phyloP scores from a whole-genome alignment of 2,888 invertebrate genomes.

The Cabera pusaria region DNA sequence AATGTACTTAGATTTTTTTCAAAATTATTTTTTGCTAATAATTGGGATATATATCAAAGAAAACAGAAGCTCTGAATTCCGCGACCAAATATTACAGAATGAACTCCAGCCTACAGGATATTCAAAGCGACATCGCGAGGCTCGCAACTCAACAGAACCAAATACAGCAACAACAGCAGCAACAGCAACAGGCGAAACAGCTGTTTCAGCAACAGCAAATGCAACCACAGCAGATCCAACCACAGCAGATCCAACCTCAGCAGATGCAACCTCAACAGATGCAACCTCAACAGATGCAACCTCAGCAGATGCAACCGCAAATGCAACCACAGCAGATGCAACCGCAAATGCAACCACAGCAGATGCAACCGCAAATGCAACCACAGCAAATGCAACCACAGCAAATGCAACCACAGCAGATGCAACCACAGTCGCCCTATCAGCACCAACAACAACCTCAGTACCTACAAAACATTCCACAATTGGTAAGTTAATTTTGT shows the following conservation, averaged over 20 bases:
- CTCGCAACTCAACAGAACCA: slow-evolving; percentile 88
- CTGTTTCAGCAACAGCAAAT: slow-evolving; percentile 50
- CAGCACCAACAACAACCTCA: slow-evolving; percentile 75
- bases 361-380: slow-evolving; percentile 68
- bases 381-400: slow-evolving; percentile 54
- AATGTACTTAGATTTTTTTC: slow-evolving; percentile 1
- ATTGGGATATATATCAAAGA: not conserved
- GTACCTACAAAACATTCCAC: slow-evolving; percentile 78
- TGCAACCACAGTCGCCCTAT: slow-evolving; percentile 45
- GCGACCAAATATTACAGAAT: slow-evolving; percentile 83
- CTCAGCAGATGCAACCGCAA: slow-evolving; percentile 61
- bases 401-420: slow-evolving; percentile 32
- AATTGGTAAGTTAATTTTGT: slow-evolving; percentile 64
- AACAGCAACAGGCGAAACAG: slow-evolving; percentile 74
- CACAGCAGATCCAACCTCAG: slow-evolving; percentile 71
- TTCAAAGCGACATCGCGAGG: slow-evolving; percentile 96
- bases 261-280: slow-evolving; percentile 61
- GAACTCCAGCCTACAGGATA: slow-evolving; percentile 96
- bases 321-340: slow-evolving; percentile 53
- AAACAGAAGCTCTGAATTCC: slow-evolving; percentile 20
- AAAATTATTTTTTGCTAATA: not conserved
- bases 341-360: slow-evolving; percentile 51
- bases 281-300: slow-evolving; percentile 40
- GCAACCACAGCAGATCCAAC: slow-evolving; percentile 71
- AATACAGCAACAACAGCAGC: slow-evolving; percentile 75